Conservation (phyloP, 2,113 vertebrate genomes). For the Nothocercus julius region DNA sequence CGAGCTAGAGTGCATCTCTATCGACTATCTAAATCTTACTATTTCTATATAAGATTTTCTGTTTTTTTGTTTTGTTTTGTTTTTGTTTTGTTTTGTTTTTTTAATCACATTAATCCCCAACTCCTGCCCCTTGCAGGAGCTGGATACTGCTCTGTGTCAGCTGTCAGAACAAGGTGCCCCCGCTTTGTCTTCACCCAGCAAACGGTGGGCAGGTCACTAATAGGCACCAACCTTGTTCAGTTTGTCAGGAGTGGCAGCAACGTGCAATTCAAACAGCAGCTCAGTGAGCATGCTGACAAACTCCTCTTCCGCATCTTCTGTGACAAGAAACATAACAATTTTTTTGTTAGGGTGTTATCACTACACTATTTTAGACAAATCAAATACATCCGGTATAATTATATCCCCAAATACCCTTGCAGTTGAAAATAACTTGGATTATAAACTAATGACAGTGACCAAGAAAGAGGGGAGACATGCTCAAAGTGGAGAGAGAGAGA, state of each 20-base stretch:
- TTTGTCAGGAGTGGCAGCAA: constrained; percentile 97
- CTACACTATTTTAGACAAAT: background rate
- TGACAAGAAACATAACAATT: constrained; percentile 44
- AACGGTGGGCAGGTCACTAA: background rate
- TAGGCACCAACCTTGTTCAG: constrained; percentile 89
- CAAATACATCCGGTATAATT: background rate
- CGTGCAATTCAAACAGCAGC: constrained; percentile 94
- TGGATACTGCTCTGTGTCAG: background rate
- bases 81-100: too few species aligned
- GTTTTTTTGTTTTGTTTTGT: too few species aligned
- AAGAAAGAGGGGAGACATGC: background rate
- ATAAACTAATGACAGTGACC: background rate
- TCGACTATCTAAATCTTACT: background rate
- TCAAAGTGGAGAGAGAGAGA: too few species aligned
- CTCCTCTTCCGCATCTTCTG: constrained; percentile 85
- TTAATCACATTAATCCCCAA: background rate
- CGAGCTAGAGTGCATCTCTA: background rate
- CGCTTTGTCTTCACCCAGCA: background rate
- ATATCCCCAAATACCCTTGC: background rate
- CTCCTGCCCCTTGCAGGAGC: background rate
- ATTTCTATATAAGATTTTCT: background rate
- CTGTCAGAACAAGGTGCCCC: background rate
- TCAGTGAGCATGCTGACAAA: constrained; percentile 93
- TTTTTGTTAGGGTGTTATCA: background rate
- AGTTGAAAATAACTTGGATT: background rate